phyloP scores from a whole-genome alignment of 2,888 invertebrate genomes.

The Portevinia maculata region DNA sequence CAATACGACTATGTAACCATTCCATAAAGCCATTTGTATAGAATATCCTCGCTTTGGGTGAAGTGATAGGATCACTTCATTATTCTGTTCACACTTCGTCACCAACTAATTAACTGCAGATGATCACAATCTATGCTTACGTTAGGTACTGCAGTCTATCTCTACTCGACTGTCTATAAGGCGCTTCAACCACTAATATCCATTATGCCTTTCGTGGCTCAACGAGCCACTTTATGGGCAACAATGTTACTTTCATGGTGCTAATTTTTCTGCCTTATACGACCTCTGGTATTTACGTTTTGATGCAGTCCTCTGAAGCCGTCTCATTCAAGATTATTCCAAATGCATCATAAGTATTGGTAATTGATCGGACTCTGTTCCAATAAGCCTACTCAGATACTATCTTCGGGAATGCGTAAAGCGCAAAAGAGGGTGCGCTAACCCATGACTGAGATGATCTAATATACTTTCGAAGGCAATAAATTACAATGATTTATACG shows the following conservation, averaged over 20 bases:
- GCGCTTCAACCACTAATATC: conserved; percentile 51
- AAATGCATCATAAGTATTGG: conserved; percentile 64
- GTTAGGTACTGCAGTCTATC: conserved; percentile 24
- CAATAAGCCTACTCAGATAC: conserved; percentile 8
- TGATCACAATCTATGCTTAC: conserved; percentile 59
- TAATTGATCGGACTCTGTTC: conserved; percentile 47
- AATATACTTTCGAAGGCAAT: conserved; percentile 66
- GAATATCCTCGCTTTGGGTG: conserved; percentile 41
- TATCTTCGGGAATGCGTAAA: conserved; percentile 30
- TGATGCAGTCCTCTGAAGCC: conserved; percentile 52
- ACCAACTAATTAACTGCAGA: conserved; percentile 73
- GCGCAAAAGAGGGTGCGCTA: conserved; percentile 42
- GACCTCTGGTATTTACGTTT: conserved; percentile 72
- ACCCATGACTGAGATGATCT: conserved; percentile 43
- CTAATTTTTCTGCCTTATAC: conserved; percentile 74
- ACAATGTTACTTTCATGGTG: conserved; percentile 71
- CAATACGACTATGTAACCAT: conserved; percentile 46
- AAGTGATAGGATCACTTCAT: conserved; percentile 70
- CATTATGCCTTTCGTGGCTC: conserved; percentile 67
- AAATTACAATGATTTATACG: conserved; percentile 63
- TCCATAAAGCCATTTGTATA: conserved; percentile 32
- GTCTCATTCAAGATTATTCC: conserved; percentile 46
- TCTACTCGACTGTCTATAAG: conserved; percentile 41
- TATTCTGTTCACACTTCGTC: conserved; percentile 73
- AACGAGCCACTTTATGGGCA: conserved; percentile 48